Percentiles rank a stretch among this genome's conserved stretches.
Conservation (phyloP, 2,797 vertebrate species). For the Sebastes iracundus region DNA sequence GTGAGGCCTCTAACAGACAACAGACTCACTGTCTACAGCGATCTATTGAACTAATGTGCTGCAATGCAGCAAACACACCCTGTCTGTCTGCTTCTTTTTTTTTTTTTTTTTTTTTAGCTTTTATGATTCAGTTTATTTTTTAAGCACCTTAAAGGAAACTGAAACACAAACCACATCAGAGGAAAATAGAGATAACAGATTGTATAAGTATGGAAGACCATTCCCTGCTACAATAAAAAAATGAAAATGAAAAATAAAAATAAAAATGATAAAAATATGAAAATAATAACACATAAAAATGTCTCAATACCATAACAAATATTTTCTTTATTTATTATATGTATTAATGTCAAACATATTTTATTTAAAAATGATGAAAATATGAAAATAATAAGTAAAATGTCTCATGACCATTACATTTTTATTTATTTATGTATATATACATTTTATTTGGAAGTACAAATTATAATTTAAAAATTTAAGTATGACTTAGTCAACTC, state of each 20-base stretch:
- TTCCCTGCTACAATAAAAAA: neutral
- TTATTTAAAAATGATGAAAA: no score
- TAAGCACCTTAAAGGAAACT: neutral
- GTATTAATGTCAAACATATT: no score
- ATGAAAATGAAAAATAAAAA: neutral
- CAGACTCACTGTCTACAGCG: neutral
- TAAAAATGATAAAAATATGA: no score
- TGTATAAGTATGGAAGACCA: neutral
- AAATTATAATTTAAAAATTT: neutral
- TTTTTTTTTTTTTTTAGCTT: neutral
- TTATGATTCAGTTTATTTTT: neutral
- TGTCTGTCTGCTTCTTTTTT: neutral
- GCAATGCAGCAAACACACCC: conserved; percentile 66
- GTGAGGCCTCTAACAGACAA: neutral
- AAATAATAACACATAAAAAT: no score
- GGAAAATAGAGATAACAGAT: neutral
- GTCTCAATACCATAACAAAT: no score
- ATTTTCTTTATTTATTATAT: no score
- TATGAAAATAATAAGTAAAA: no score
- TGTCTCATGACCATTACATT: no score
- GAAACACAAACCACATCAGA: neutral
- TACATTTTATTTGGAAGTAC: no score
- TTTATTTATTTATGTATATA: no score
- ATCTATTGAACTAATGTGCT: conserved; percentile 17
- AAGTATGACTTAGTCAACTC: neutral